These are phyloP conservation scores for Tetraodon nigroviridis DNA, from an alignment of 2,113 vertebrate species.

Conservation along the genomic window DNA sequence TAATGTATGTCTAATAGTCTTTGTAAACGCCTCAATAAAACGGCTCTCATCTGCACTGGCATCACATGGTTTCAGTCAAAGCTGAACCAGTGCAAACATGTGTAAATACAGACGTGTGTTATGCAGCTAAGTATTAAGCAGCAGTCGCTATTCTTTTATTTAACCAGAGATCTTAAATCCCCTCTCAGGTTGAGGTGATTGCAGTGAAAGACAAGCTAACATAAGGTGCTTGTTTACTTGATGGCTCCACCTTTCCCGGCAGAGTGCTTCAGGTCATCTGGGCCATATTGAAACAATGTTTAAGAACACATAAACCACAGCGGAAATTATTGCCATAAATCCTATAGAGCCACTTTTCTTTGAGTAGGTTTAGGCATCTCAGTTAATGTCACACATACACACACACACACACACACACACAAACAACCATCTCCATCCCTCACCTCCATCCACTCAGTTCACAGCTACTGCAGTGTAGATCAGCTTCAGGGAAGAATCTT, in stretches of 20 bases:
- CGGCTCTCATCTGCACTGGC: neutral
- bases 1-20: neutral
- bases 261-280: constrained; percentile 28
- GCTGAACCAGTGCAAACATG: constrained; percentile 13
- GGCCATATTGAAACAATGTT: constrained; percentile 50
- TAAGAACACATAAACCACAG: constrained; percentile 54
- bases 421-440: constrained; percentile 14
- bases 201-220: constrained; percentile 31
- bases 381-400: constrained; percentile 18
- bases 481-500: too few species aligned
- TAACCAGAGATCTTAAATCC: constrained; percentile 38
- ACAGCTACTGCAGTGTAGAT: constrained; percentile 22
- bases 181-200: constrained; percentile 17
- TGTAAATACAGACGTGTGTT: constrained; percentile 35
- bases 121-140: constrained; percentile 3
- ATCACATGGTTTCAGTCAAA: neutral
- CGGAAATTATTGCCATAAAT: constrained; percentile 47
- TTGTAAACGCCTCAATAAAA: constrained; percentile 10
- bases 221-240: constrained; percentile 44
- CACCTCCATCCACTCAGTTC: neutral
- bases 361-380: constrained; percentile 34
- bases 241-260: constrained; percentile 17
- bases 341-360: constrained; percentile 39
- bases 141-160: constrained; percentile 43
- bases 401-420: too few species aligned